Percentiles rank a stretch among this genome's conserved stretches.
Evolutionary conservation across 2,888 invertebrate species (phyloP).

Genomic region (Didymodactylos carnosus): DNA sequence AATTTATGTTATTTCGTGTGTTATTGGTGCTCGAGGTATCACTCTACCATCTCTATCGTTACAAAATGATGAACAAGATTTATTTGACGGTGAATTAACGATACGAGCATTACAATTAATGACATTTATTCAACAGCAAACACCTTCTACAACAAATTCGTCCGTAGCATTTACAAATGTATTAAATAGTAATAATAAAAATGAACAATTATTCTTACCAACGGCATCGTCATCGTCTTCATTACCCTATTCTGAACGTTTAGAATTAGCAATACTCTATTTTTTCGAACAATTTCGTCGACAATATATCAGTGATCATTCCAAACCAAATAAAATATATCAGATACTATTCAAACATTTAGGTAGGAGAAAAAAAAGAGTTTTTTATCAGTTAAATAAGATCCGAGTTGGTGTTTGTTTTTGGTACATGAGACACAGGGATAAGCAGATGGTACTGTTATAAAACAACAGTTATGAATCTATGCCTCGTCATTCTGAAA

Average conservation of each 20-base stretch:
- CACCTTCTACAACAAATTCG: too few species aligned
- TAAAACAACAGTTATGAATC: too few species aligned
- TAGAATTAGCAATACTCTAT: conserved; percentile 83
- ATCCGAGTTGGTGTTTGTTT: too few species aligned
- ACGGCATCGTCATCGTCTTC: conserved; percentile 51
- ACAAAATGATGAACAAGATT: conserved; percentile 85
- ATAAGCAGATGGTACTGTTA: too few species aligned
- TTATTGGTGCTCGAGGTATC: conserved; percentile 61
- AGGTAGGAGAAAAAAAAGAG: too few species aligned
- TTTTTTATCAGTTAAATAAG: too few species aligned
- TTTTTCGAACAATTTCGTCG: conserved; percentile 96
- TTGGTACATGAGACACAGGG: too few species aligned
- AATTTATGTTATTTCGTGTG: conserved; percentile 91
- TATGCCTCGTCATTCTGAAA: too few species aligned
- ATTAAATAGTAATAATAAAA: conserved; percentile 43
- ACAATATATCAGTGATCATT: conserved; percentile 87
- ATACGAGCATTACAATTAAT: conserved; percentile 12
- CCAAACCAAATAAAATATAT: not conserved
- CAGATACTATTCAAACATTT: not conserved
- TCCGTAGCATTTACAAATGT: too few species aligned
- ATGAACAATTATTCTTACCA: conserved; percentile 41
- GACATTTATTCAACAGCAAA: conserved; percentile 50
- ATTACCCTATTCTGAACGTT: conserved; percentile 56
- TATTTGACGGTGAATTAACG: conserved; percentile 91
- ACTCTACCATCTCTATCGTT: conserved; percentile 47